These are phyloP conservation scores for Tenthredo mesomela DNA, from an alignment of 2,888 invertebrate species.

Conservation along the genomic window DNA sequence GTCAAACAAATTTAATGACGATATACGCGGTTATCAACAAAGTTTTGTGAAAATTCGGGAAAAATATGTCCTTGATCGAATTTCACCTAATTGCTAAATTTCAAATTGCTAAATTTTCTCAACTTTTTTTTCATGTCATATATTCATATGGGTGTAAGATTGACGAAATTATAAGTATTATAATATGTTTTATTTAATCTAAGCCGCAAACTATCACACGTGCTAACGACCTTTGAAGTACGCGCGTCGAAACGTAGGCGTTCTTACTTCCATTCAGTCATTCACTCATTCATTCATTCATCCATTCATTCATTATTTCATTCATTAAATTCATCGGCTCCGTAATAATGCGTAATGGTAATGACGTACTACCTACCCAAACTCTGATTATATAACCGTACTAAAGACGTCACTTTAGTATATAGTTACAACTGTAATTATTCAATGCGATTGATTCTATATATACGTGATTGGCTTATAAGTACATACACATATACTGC, in stretches of 20 bases:
- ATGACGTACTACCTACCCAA: slow-evolving; percentile 28
- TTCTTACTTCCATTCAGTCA: slow-evolving; percentile 26
- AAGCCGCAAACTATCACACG: slow-evolving; percentile 33
- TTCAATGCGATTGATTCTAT: neutral
- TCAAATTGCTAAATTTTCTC: too few species aligned
- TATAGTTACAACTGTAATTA: neutral
- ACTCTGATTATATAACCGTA: neutral
- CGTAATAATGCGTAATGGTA: slow-evolving; percentile 34
- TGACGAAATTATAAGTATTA: neutral
- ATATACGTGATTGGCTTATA: neutral
- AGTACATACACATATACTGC: neutral
- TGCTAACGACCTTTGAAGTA: slow-evolving; percentile 53
- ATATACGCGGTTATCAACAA: too few species aligned
- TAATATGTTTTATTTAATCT: neutral
- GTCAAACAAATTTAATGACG: neutral
- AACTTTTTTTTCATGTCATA: neutral
- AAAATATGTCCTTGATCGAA: too few species aligned
- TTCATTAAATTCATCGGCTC: neutral
- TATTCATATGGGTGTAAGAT: neutral
- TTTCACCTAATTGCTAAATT: neutral
- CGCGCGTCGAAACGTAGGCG: slow-evolving; percentile 38
- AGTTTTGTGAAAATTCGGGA: too few species aligned
- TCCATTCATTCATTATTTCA: neutral
- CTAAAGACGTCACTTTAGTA: neutral
- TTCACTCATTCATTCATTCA: neutral